Evolutionary conservation across 2,888 invertebrate genomes (phyloP), one percentile per base, ranked within the genome.

Genomic region (Rhodophaea formosa): DNA sequence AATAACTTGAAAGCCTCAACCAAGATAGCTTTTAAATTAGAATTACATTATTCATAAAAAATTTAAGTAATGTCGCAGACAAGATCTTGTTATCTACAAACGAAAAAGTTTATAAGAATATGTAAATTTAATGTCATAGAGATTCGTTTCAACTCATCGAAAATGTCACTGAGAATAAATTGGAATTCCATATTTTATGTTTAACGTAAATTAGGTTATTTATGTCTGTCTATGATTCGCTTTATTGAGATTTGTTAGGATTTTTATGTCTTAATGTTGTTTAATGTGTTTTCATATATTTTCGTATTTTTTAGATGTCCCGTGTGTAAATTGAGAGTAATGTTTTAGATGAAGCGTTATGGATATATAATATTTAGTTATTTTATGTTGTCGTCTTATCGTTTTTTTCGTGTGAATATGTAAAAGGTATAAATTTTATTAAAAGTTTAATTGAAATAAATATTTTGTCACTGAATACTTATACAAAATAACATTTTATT

Each of bases 71-170:
- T 39, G 12, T 12, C 12, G 12, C 39, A 39, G n/a, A 39, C 39
- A 39, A 5, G 12, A 39, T 39, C 39, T 39, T 12, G 39, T 39
- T 39, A 39, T 39, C 12, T 39, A n/a, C 39, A 39, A 39, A 39
- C 39, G 39, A 12, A 46, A 45, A 46, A 46, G 17, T 46, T 46
- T 8, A 16, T 46, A 17, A 46, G 46, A 46, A 46, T 46, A 46
- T 46, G 46, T 46, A 46, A 46, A 46, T 46, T 46, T 46, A 17
- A 16, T 17, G 23, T 45, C 16, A 45, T 16, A 23, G 23, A 46
- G 23, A 46, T 46, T 46, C 46, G 12, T 46, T 46, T 46, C 16
- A 12, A 17, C 23, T 46, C 46, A 23, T 46, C 17, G 46, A 46
- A n/a, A 46, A 46, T 23, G 46, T 16, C 17, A 46, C 16, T 8